A percentile compares a stretch with the other conserved stretches of the same genome.
Evolutionary conservation across 2,888 invertebrate genomes (phyloP).

Genomic region (Periphyllus acericola): DNA sequence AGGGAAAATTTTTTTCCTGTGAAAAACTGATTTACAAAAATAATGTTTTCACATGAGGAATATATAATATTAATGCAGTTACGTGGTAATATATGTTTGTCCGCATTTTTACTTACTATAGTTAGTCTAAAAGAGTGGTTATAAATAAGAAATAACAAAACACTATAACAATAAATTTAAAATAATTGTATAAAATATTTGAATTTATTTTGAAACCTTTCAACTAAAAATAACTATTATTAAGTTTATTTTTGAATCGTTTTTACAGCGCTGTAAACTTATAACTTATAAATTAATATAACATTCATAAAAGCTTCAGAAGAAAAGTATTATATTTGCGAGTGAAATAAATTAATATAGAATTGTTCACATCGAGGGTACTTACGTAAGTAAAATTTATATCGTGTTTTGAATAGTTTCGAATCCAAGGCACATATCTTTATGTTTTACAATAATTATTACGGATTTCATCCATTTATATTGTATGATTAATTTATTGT

Average conservation of each 20-base stretch:
- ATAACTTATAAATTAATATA: no score
- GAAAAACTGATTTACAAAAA: background rate
- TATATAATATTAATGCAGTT: background rate
- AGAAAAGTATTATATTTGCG: no score
- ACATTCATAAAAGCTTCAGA: no score
- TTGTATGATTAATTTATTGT: conserved; percentile 9
- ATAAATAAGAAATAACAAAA: background rate
- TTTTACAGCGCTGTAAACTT: no score
- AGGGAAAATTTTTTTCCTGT: background rate
- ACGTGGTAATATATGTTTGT: background rate
- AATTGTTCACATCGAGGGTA: no score
- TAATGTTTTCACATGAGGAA: background rate
- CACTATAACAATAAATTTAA: background rate
- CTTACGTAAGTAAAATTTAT: no score
- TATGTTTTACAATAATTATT: background rate
- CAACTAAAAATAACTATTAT: background rate
- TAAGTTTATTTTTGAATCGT: no score
- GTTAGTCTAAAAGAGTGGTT: background rate
- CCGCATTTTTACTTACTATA: background rate
- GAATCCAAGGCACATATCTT: background rate
- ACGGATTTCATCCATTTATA: no score
- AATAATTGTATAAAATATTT: background rate
- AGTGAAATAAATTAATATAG: no score
- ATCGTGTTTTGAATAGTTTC: background rate
- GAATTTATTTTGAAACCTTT: background rate